phyloP scores from a whole-genome alignment of 2,797 vertebrate genomes.

The Lerista edwardsae region DNA sequence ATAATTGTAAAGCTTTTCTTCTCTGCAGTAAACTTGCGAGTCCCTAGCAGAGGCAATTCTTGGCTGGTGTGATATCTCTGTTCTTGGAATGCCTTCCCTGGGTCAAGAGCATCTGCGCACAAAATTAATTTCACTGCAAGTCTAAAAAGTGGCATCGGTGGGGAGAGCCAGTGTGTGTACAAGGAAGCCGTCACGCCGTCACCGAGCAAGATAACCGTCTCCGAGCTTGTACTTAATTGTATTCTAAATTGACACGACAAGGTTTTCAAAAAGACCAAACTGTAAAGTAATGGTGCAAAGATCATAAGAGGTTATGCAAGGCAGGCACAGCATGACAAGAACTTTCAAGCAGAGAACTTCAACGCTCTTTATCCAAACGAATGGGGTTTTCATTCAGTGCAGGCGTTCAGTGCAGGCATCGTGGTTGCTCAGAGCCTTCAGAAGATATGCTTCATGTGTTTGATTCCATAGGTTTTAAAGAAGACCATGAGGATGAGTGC shows the following conservation, averaged over 20 bases:
- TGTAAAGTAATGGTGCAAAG: no score
- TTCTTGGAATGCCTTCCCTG: neutral
- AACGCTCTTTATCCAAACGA: neutral
- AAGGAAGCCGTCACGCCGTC: neutral
- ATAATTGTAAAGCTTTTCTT: neutral
- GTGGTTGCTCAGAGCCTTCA: constrained; percentile 68
- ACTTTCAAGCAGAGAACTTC: neutral
- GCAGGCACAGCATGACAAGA: neutral
- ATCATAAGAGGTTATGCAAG: neutral
- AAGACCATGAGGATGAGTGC: constrained; percentile 95
- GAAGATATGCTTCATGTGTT: constrained; percentile 97
- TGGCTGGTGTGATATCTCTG: neutral
- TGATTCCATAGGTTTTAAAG: constrained; percentile 95
- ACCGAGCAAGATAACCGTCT: neutral
- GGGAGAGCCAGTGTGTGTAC: neutral
- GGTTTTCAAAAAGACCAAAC: neutral
- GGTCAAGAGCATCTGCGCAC: neutral
- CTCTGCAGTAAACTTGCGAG: neutral
- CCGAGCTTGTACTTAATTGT: neutral
- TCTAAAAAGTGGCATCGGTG: no score
- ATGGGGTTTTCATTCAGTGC: constrained; percentile 19
- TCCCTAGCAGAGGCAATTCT: neutral
- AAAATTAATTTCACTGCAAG: neutral
- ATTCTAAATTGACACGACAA: neutral
- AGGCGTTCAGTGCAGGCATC: constrained; percentile 8